Base-by-base conservation (phyloP, 2,797 vertebrate species). In the Tolypeutes matacus region DNA sequence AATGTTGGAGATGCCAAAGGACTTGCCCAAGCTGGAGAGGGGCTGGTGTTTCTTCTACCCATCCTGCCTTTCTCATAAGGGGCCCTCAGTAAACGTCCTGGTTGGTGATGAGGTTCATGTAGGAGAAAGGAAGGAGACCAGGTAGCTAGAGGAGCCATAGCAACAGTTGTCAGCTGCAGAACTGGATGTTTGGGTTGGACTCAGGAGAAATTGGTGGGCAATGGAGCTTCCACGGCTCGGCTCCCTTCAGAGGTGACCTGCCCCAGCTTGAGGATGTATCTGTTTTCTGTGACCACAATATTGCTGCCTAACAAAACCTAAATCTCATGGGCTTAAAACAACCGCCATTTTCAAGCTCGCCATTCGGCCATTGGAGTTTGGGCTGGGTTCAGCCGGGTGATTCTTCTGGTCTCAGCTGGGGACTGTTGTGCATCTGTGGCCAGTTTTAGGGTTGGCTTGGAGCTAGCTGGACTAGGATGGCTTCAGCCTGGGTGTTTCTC, bases 391-490 rank as follows among this genome's bases (percentile, higher is more conserved):
- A 67, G 64, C 36, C 20, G 65, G 69, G 18, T 34, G 29, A 90
- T 67, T n/a, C 95, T 92, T 97, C 94, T 73, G 2, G 53, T 60
- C 80, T 85, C 31, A 64, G 10, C 39, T 31, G 84, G 62, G 62
- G 67, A 72, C 18, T 21, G 65, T 70, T 76, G 0, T 18, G 46
- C 21, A 46, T 95, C 58, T 65, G 29, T 49, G 18, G 67, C 65
- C 77, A 8, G 5, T 46, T 49, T 93, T 80, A 53, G 64, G 91
- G 39, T 36, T 34, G 46, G 14, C 25, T 70, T 29, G 3, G 51
- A 80, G 11, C 39, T 20, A 31, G 36, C 34, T 49, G 46, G 51
- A 25, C 25, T 51, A 36, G 46, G 39, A 34, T 1, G 17, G 36
- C 67, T 88, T 67, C 34, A 42, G 18, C 36, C 34, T 13, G 53